phyloP scores from a whole-genome alignment of 2,797 vertebrate genomes.

The Halcyon badia region DNA sequence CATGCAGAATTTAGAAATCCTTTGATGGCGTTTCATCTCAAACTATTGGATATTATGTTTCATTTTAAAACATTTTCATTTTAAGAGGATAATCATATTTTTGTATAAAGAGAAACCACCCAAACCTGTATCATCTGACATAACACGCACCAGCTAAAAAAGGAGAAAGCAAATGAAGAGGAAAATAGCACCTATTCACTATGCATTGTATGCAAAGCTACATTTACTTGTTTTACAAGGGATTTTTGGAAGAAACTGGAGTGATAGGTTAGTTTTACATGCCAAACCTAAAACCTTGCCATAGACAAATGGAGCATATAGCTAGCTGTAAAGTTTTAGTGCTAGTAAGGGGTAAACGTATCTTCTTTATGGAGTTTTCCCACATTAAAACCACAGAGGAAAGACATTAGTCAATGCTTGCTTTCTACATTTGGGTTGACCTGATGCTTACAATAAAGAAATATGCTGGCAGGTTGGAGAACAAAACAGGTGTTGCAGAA shows the following conservation, averaged over 20 bases:
- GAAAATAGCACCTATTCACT: not conserved
- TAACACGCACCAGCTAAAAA: not conserved
- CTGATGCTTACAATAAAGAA: not conserved
- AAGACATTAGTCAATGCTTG: not conserved
- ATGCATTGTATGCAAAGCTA: not conserved
- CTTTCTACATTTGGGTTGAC: not conserved
- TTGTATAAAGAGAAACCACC: not conserved
- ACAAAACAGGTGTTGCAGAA: not conserved
- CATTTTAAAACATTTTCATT: not conserved
- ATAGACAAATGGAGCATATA: not conserved
- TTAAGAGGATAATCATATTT: not conserved
- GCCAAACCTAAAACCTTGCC: not conserved
- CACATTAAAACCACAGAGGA: not conserved
- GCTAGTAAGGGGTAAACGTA: not conserved
- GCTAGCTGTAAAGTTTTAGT: not conserved
- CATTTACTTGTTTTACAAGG: not conserved
- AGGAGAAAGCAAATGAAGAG: not conserved
- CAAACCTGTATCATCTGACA: not conserved
- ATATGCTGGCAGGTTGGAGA: not conserved
- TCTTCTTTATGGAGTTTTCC: not conserved
- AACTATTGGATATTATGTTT: not conserved
- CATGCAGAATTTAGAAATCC: not conserved
- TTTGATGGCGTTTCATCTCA: no score
- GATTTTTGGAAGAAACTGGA: not conserved
- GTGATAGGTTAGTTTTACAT: not conserved